Evolutionary conservation across 2,888 invertebrate genomes (phyloP), one percentile per base, ranked within the genome.

Genomic region (Bhutanitis thaidina): DNA sequence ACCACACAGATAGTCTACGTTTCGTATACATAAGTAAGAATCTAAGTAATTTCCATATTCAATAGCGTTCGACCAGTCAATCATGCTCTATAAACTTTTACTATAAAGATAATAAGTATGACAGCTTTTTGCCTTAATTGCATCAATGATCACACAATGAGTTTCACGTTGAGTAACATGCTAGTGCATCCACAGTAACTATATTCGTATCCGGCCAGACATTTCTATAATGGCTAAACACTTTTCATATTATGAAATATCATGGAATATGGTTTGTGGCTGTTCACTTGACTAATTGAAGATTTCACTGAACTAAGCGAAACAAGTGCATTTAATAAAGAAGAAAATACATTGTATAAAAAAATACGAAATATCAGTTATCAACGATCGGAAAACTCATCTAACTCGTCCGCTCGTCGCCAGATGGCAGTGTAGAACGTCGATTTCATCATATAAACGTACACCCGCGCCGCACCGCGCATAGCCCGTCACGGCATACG

Each of bases 361-460:
- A 20, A 20, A 20, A 20, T 5, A 20, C 20, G 20, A 20, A 20
- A 2, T 51, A 45, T 47, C 20, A 43, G 35, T 54, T 53, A 48
- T 52, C 36, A 46, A 40, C 45, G 51, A 52, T 62, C 60, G 69
- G 67, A 71, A 77, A 77, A 75, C 59, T 63, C 61, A 60, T 56
- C 62, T 56, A 64, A 70, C 61, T 53, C 55, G 47, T 69, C 87
- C 78, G 59, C 81, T 83, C 81, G 64, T 69, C 82, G 55, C 74
- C 65, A 86, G 87, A 75, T 79, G 84, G 80, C 82, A 68, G 54
- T 50, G 50, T 50, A 56, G 63, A 60, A 73, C 61, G 57, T 25
- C 67, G 65, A 57, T 85, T 81, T 70, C 66, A 80, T 81, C 75
- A 80, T 87, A 88, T 86, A 80, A 84, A 69, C 73, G 60, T 48